These are phyloP conservation scores for Lethrus apterus DNA, from an alignment of 1,140 invertebrate species.

Conservation along the genomic window DNA sequence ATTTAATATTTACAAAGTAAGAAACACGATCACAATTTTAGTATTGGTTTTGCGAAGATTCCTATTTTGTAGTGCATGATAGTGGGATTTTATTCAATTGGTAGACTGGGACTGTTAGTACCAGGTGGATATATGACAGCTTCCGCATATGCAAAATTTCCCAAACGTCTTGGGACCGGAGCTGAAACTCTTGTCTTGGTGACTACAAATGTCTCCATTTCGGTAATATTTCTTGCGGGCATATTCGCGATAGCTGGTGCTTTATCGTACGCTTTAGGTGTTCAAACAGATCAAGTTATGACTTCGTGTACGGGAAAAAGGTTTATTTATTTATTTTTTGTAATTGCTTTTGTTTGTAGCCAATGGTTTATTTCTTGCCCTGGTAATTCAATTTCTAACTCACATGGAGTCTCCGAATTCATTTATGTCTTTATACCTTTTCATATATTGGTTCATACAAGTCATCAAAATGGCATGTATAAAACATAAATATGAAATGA, in stretches of 20 bases:
- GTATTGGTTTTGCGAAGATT: neutral
- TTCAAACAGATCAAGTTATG: conserved; percentile 7
- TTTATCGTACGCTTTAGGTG: neutral
- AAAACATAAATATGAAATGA: neutral
- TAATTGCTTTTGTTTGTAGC: conserved; percentile 10
- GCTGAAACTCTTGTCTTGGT: conserved; percentile 16
- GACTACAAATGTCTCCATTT: conserved; percentile 10
- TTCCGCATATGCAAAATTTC: conserved; percentile 16
- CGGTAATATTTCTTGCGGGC: conserved; percentile 13
- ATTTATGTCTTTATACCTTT: conserved; percentile 16
- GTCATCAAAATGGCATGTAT: conserved; percentile 12
- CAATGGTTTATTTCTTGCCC: conserved; percentile 14
- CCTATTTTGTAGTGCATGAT: conserved; percentile 16
- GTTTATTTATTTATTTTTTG: conserved; percentile 9
- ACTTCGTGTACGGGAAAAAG: neutral
- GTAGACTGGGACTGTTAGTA: conserved; percentile 12
- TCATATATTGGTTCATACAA: conserved; percentile 15
- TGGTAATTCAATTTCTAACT: conserved; percentile 16
- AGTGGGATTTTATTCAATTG: conserved; percentile 16
- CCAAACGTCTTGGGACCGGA: conserved; percentile 14
- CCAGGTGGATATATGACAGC: conserved; percentile 21
- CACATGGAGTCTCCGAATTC: conserved; percentile 15
- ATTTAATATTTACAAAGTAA: conserved; percentile 13
- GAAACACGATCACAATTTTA: conserved; percentile 6
- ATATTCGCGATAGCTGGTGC: conserved; percentile 18